Evolutionary conservation across 92 coral and sea anemone species (phyloP), one percentile per base, ranked within the genome.

Genomic region (Heliopora coerulea): DNA sequence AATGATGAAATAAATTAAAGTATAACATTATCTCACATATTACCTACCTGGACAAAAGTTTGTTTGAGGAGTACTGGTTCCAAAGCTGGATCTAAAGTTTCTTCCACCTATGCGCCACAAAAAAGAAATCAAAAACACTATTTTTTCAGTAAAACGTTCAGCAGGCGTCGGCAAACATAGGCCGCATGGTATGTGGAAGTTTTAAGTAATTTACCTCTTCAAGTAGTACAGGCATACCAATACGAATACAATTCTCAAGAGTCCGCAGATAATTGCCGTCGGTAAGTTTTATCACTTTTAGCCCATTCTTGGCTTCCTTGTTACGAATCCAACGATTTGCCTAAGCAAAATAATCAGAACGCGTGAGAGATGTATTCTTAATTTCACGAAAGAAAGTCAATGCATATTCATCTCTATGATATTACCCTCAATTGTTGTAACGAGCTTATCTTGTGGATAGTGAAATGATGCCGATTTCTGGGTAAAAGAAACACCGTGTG

Each of bases 271-370:
- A 95, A 88, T 88, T 95, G 59, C 85, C 88, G 78, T 95, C 99
- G 12, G 99, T 95, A 32, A 95, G 89, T 65, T 95, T 95, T 80
- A 95, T 88, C 74, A 95, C 89, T 72, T 95, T 95, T 1, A 95
- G 84, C 24, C 96, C 96, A 68, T 95, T 95, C 85, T 95, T 95
- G 34, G 96, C 96, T 79, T 95, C 99, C 78, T 84, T 95, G 57
- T 95, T 80, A 52, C 99, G 91, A 58, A 95, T 91, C 99, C 99
- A 95, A 10, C 99, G 93, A 65, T 95, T 95, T 26, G 99, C 99
- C 99, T 92, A 39, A 5, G 17, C 25, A 65, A 3, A 50, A 33
- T 3, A 10, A 13, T 0, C 24, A 10, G 14, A 26, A 26, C 42
- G 42, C 42, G 42, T 37, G 5, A 12, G 12, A 37, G 26, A 3